Base-by-base conservation (phyloP, 2,888 invertebrate species). In the Nebria salina region DNA sequence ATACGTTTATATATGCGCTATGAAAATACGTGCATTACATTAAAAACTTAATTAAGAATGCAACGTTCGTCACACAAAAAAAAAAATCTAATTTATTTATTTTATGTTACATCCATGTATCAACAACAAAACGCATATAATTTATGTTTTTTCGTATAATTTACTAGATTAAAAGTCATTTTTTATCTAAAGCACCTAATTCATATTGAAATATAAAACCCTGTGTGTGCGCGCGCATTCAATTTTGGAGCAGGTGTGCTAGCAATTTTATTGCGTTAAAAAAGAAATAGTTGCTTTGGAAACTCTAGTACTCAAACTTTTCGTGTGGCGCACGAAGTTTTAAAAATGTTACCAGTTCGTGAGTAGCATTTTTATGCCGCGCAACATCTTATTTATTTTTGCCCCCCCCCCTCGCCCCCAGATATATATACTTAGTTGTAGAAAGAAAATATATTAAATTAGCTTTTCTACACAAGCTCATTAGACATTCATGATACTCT, bases 41-140 rank as follows among this genome's bases (percentile, higher is more conserved):
- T 81, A 81, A 81, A 81, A 81, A 81, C 81, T 81, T 81, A 76
- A 81, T 81, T 81, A 81, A 80, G 81, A 73, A 81, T 81, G 76
- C 81, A 81, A 66, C 72, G 65, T 34, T 73, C 73, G 76, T 81
- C 72, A 81, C 76, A 81, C n/a, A n/a, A n/a, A n/a, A 81, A 81
- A 81, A 70, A 70, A 25, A 34, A 7, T 26, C 25, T 34, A 70
- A 34, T 34, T 34, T 34, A 34, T 34, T 34, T 34, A 34, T 34
- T 34, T 34, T 34, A 34, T 13, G 15, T 70, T 70, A 26, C 15
- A 68, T 68, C 15, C 68, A 68, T 26, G 68, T 68, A 68, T 26
- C 9, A 20, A 26, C 26, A 68, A 13, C 11, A 70, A 70, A 25
- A 66, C 6, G 66, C n/a, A 7, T 25, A 20, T 9, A 20, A n/a